Conservation (phyloP, 1,140 invertebrate species). For the Luehdorfia chinensis region DNA sequence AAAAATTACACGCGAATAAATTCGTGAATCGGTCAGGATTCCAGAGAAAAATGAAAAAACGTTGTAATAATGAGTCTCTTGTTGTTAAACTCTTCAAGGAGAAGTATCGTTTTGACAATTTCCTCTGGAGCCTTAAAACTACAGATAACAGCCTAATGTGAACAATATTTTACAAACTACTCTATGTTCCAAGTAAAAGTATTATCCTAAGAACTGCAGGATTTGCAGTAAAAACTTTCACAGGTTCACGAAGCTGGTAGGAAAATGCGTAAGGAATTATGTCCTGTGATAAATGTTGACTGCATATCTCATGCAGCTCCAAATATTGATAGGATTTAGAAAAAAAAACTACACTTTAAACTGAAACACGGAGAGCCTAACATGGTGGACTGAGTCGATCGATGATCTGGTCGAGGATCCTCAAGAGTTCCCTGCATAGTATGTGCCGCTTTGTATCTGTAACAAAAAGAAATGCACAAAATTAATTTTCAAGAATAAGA, state of each 20-base stretch:
- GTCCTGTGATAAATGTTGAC: conserved; percentile 46
- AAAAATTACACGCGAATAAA: conserved; percentile 28
- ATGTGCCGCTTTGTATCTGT: conserved; percentile 47
- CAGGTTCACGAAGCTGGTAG: conserved; percentile 21
- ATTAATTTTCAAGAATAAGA: conserved; percentile 13
- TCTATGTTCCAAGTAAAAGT: conserved; percentile 39
- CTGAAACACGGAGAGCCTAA: conserved; percentile 23
- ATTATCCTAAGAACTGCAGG: conserved; percentile 34
- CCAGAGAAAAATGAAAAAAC: conserved; percentile 57
- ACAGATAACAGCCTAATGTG: conserved; percentile 21
- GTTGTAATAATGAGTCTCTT: conserved; percentile 35
- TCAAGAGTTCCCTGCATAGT: too few relatives aligned
- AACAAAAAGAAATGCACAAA: conserved; percentile 39
- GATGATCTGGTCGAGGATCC: conserved; percentile 15
- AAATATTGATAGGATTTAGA: conserved; percentile 19
- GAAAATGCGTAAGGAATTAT: conserved; percentile 16
- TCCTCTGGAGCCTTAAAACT: conserved; percentile 43
- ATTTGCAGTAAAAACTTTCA: conserved; percentile 53
- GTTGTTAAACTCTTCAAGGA: conserved; percentile 51
- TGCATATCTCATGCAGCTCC: conserved; percentile 41
- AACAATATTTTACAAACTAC: conserved; percentile 22
- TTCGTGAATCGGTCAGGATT: conserved; percentile 43
- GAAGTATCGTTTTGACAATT: conserved; percentile 49
- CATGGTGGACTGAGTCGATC: conserved; percentile 32
- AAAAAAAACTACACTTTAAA: conserved; percentile 38